Conservation (phyloP, 2,797 vertebrate species). For the Oryzias sinensis region DNA sequence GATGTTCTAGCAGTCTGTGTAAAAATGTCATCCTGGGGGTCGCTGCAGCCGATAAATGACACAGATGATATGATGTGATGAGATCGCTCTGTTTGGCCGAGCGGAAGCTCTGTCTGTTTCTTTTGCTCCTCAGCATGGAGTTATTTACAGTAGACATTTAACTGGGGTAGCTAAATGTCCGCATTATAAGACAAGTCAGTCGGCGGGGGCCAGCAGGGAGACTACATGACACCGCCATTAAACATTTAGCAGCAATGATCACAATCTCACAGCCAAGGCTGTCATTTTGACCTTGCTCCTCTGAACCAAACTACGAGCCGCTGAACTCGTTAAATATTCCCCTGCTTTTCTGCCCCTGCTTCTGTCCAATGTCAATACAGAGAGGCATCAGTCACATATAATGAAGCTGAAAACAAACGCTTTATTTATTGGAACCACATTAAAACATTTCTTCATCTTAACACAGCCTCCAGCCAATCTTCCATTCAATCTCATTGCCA, state of each 20-base stretch:
- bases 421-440: constrained; percentile 15
- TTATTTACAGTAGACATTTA: constrained; percentile 53
- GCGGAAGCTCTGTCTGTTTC: constrained; percentile 33
- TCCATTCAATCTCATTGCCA: constrained; percentile 4
- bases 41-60: constrained; percentile 63
- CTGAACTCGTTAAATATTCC: constrained; percentile 56
- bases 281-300: constrained; percentile 54
- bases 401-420: constrained; percentile 63
- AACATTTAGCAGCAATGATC: constrained; percentile 61
- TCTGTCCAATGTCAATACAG: constrained; percentile 80
- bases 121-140: constrained; percentile 27
- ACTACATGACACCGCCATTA: constrained; percentile 61
- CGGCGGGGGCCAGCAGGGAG: constrained; percentile 40
- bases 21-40: constrained; percentile 68
- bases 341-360: constrained; percentile 34
- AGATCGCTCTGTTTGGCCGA: constrained; percentile 56
- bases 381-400: constrained; percentile 81
- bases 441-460: constrained; percentile 22
- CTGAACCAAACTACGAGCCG: constrained; percentile 60
- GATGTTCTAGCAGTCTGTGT: constrained; percentile 64
- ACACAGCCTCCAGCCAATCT: constrained; percentile 19
- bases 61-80: constrained; percentile 71
- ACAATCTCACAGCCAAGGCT: constrained; percentile 47
- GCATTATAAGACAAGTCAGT: constrained; percentile 40
- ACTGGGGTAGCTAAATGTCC: constrained; percentile 33